These are phyloP conservation scores for Micropoecilia bifurca DNA, from an alignment of 2,797 vertebrate species.

Conservation along the genomic window DNA sequence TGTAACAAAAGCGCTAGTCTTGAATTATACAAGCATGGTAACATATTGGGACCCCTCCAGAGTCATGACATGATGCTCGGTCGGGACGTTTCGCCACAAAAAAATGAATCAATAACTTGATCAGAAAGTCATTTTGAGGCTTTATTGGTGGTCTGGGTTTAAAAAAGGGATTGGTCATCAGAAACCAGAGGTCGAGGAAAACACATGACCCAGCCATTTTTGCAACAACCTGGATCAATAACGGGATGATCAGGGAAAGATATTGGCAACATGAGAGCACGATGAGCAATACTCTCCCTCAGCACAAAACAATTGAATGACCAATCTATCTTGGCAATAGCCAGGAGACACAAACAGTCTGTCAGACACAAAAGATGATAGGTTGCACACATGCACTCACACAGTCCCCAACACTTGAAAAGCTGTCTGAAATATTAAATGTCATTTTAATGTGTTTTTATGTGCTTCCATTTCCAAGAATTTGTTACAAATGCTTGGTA, in stretches of 20 bases:
- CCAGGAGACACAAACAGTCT: slow-evolving; percentile 27
- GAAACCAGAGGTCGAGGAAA: slow-evolving; percentile 47
- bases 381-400: slow-evolving; percentile 3
- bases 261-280: slow-evolving; percentile 71
- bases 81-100: slow-evolving; percentile 37
- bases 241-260: slow-evolving; percentile 66
- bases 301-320: slow-evolving; percentile 72
- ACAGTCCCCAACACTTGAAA: background rate
- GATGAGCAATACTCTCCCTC: slow-evolving; percentile 67
- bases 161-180: slow-evolving; percentile 58
- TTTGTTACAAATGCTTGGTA: background rate
- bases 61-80: slow-evolving; percentile 17
- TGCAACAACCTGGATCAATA: slow-evolving; percentile 64
- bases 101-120: slow-evolving; percentile 64
- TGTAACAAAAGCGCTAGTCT: background rate
- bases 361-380: slow-evolving; percentile 7
- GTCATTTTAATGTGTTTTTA: background rate
- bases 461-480: slow-evolving; percentile 14
- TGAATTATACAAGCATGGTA: background rate
- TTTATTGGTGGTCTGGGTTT: slow-evolving; percentile 54
- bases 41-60: background rate
- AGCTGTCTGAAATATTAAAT: background rate
- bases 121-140: slow-evolving; percentile 71
- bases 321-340: slow-evolving; percentile 67
- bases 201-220: slow-evolving; percentile 58